A percentile compares a stretch with the other conserved stretches of the same genome.
These are phyloP conservation scores for Polyodon spathula DNA, from an alignment of 2,113 vertebrate species.

Conservation along the genomic window DNA sequence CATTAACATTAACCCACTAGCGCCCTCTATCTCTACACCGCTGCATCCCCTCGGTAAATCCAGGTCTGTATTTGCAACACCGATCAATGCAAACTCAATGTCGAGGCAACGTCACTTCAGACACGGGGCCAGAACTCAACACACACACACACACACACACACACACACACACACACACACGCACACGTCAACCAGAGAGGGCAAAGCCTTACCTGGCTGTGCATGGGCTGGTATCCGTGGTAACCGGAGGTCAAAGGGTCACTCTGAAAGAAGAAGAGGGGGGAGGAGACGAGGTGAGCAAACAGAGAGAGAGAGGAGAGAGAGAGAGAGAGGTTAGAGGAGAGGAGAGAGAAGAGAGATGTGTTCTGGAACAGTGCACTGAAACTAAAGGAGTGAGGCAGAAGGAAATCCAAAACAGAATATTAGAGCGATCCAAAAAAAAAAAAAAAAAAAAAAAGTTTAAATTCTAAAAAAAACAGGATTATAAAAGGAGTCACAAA, in stretches of 20 bases:
- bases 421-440: too few species aligned
- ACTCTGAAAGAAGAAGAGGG: conserved; percentile 40
- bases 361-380: neutral
- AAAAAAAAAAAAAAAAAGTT: too few species aligned
- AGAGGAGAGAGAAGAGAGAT: neutral
- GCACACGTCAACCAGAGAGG: conserved; percentile 18
- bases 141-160: conserved; percentile 22
- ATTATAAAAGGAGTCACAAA: too few species aligned
- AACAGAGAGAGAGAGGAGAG: neutral
- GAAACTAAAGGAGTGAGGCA: too few species aligned
- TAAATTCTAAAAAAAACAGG: too few species aligned
- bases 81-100: too few species aligned
- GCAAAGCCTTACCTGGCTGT: conserved; percentile 51
- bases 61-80: too few species aligned
- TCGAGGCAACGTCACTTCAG: too few species aligned
- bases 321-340: neutral
- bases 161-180: conserved; percentile 21
- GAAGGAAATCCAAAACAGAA: too few species aligned
- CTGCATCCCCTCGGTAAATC: too few species aligned
- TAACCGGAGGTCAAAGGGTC: conserved; percentile 59
- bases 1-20: too few species aligned
- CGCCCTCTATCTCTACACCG: too few species aligned
- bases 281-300: neutral
- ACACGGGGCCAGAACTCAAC: conserved; percentile 22
- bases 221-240: conserved; percentile 52